Evolutionary conservation across 2,797 vertebrate species (phyloP).

Genomic region (Gallinago solitaria): DNA sequence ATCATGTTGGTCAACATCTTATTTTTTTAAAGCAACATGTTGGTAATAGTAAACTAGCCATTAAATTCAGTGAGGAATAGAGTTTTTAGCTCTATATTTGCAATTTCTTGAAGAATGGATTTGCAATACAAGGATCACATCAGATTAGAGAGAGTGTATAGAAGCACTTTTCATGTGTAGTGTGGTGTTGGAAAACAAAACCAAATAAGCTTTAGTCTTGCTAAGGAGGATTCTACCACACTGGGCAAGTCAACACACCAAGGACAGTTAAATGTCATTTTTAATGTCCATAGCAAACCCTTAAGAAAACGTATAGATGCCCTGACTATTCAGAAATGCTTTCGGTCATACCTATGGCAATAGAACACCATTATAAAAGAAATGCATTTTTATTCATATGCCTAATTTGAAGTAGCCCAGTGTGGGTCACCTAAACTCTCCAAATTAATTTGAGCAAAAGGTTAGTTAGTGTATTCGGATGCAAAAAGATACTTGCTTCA

Average conservation of each 20-base stretch:
- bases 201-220: neutral
- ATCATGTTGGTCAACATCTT: accelerated
- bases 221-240: neutral
- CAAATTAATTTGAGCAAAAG: neutral
- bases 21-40: neutral
- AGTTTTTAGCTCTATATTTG: neutral
- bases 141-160: neutral
- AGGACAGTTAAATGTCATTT: neutral
- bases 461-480: neutral
- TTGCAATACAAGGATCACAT: neutral
- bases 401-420: neutral
- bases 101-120: neutral
- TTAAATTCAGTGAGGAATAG: neutral
- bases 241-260: neutral
- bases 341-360: neutral
- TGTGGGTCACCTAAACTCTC: neutral
- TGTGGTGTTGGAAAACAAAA: neutral
- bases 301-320: neutral
- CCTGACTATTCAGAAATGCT: neutral
- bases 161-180: neutral
- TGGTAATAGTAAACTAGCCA: neutral
- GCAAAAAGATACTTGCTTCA: neutral
- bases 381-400: neutral
- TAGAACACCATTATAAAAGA: neutral
- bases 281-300: neutral